Percentiles rank a stretch among this genome's conserved stretches.
phyloP scores from a whole-genome alignment of 2,113 vertebrate species.

The Leptocoma aspasia region DNA sequence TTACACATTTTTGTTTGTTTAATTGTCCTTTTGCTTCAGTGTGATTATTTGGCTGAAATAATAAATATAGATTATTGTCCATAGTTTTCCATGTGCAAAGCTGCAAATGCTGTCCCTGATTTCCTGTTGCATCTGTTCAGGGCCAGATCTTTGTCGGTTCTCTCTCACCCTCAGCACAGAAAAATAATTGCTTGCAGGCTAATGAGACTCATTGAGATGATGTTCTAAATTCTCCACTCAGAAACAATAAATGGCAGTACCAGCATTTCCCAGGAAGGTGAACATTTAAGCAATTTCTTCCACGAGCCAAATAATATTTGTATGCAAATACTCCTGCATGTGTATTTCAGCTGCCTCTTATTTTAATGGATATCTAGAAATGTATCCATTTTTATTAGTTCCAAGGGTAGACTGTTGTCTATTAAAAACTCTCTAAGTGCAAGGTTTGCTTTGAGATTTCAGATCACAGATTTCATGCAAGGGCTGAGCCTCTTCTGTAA shows the following conservation, averaged over 20 bases:
- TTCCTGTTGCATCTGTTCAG: background rate
- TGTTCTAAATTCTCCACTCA: background rate
- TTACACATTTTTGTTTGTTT: background rate
- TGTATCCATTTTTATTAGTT: background rate
- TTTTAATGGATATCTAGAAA: conserved; percentile 31
- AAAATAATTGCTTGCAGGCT: conserved; percentile 14
- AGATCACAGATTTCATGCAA: background rate
- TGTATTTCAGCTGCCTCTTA: background rate
- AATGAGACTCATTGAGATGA: conserved; percentile 18
- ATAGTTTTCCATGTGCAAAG: background rate
- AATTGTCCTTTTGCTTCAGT: background rate
- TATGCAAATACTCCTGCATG: conserved; percentile 17
- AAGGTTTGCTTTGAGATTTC: background rate
- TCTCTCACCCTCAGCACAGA: background rate
- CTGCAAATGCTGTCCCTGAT: background rate
- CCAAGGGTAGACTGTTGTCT: background rate
- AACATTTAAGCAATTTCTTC: background rate
- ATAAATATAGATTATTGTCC: background rate
- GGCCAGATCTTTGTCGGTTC: background rate
- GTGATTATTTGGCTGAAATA: background rate
- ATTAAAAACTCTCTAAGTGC: background rate
- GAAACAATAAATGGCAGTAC: background rate
- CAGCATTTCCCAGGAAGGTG: conserved; percentile 1
- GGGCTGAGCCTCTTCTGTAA: background rate
- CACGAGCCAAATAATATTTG: background rate